Evolutionary conservation across 1,140 invertebrate species (phyloP), one percentile per base, ranked within the genome.

Genomic region (Oryctes rhinoceros): DNA sequence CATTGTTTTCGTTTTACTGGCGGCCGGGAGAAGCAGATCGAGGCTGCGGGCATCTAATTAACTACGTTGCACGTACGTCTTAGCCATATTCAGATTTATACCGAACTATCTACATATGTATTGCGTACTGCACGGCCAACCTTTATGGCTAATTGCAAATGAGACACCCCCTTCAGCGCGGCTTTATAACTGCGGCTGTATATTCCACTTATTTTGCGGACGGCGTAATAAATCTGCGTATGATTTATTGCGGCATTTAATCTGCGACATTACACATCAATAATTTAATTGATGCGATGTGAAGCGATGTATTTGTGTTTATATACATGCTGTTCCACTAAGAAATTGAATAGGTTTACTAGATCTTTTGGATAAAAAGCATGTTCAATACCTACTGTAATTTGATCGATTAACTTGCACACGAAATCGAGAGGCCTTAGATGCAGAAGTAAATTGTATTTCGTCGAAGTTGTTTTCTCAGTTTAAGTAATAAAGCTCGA

Each of bases 101-200:
- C 15, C 0, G 6, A 71, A 71, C 24, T 35, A 71, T 71, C 53
- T 15, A 71, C 20, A 13, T 15, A 53, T 59, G 13, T 59, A 18
- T 53, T 18, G 18, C n/a, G n/a, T 71, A 71, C 35, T 30, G 35
- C 24, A 71, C 35, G 5, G 6, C 65, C 7, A 71, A 35, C 65
- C 65, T 71, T 71, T 71, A 71, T 15, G 20, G 35, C 65, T 24
- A 71, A 71, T 71, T 71, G 24, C 65, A 35, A 71, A 35, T 35
- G 13, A 35, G 20, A 67, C 65, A 67, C 15, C 65, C 20, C 65
- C 7, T 71, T 37, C 65, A 35, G 65, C 24, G 20, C 65, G 13
- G 65, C 35, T 24, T 71, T 67, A 24, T 62, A 62, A 20, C 53
- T 15, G 39, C 39, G 7, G 53, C 9, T 62, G 53, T 62, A 62